Evolutionary conservation across 1,140 invertebrate genomes (phyloP), one percentile per base, ranked within the genome.

Genomic region (Habropoda laboriosa): DNA sequence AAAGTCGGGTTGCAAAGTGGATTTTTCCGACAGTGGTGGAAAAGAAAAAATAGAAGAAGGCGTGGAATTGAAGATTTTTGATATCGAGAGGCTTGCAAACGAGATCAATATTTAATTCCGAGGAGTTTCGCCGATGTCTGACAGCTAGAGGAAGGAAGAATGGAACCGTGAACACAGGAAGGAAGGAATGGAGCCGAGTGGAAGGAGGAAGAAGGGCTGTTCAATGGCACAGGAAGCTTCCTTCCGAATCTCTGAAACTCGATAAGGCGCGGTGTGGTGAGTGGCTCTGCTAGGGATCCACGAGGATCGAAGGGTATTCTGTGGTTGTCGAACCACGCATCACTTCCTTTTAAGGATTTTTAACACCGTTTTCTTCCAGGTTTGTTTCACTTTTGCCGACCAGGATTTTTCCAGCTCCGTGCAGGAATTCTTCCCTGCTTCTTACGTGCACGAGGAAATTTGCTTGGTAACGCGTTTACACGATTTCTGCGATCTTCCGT

Each of bases 21-120:
- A 83, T 86, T 86, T 86, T 77, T n/a, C n/a, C n/a, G n/a, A n/a
- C n/a, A n/a, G n/a, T n/a, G n/a, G n/a, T n/a, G n/a, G n/a, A n/a
- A n/a, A n/a, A n/a, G n/a, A n/a, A n/a, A n/a, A n/a, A n/a, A n/a
- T n/a, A n/a, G n/a, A n/a, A n/a, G n/a, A n/a, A n/a, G n/a, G n/a
- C n/a, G n/a, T n/a, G n/a, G n/a, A n/a, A n/a, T n/a, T n/a, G n/a
- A n/a, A n/a, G n/a, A n/a, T n/a, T n/a, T n/a, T n/a, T n/a, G n/a
- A n/a, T n/a, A n/a, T n/a, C n/a, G n/a, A n/a, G n/a, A n/a, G 55
- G 55, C 53, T 68, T 67, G 53, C 81, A 67, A 86, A 80, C 81
- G 70, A 68, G 76, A 84, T 87, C 86, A 81, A 87, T 87, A 87
- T 87, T 87, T 87, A 87, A 87, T 87, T 86, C 79, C 71, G 55